Evolutionary conservation across 2,888 invertebrate genomes (phyloP).

Genomic region (Congeria kusceri): DNA sequence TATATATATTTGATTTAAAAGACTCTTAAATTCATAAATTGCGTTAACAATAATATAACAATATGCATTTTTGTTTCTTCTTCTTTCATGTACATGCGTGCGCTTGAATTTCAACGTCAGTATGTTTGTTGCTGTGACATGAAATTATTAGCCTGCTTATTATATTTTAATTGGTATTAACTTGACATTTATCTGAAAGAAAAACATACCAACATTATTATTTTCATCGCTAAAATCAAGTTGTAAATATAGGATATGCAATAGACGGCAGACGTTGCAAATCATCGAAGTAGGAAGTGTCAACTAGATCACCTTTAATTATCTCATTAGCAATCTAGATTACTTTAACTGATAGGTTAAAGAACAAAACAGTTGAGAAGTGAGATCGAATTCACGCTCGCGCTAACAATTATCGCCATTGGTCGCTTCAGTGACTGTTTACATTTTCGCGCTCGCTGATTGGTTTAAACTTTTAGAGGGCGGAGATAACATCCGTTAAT

Average conservation of each 20-base stretch:
- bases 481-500: constrained; percentile 40
- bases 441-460: constrained; percentile 45
- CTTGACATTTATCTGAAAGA: constrained; percentile 24
- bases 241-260: neutral
- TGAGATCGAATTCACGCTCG: constrained; percentile 26
- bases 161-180: neutral
- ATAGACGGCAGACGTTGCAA: constrained; percentile 21
- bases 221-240: no score
- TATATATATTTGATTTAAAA: no score
- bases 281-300: constrained; percentile 45
- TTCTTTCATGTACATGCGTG: no score
- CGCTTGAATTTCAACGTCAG: no score
- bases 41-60: no score
- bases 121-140: no score
- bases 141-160: no score
- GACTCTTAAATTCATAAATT: no score
- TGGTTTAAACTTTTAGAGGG: constrained; percentile 38
- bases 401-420: constrained; percentile 47
- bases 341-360: constrained; percentile 19
- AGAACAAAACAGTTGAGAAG: constrained; percentile 13
- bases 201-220: constrained; percentile 3
- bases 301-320: constrained; percentile 31
- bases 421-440: constrained; percentile 42
- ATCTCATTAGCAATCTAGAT: constrained; percentile 43
- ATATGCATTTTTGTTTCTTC: no score